Evolutionary conservation across 1,140 invertebrate species (phyloP), one percentile per base, ranked within the genome.

Genomic region (Oncopodura yosiiana): DNA sequence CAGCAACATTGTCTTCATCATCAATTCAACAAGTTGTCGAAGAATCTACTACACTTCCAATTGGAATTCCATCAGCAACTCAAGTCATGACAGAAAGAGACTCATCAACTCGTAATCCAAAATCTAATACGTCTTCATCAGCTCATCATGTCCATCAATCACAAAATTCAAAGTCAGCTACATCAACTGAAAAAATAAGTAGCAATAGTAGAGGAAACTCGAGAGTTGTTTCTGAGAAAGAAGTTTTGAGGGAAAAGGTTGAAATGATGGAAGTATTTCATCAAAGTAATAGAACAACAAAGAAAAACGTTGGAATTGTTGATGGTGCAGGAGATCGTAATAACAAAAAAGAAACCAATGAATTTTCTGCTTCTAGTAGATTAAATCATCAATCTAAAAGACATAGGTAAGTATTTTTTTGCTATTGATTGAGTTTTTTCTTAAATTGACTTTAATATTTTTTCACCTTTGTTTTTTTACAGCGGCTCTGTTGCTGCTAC

Each of bases 291-390:
- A 41, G 44, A 8, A 53, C 27, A 19, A 6, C 27, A 14, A 45
- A 53, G 26, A 30, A 53, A 36, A 37, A 60, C 24, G 24, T 46
- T 27, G 32, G 46, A 34, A 6, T 29, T 21, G 18, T 29, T 23
- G 46, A 38, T 16, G 14, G n/a, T 21, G 9, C 24, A 43, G 12
- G 16, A 14, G 30, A n/a, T 42, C 26, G 26, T 34, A 42, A 52
- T 41, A 57, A 34, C 30, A 54, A 38, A 37, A 60, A 43, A 53
- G 61, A 49, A 24, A 55, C 32, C 16, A 34, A 34, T 9, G 32
- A 34, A 34, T 34, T n/a, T 34, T 34, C 32, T n/a, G 32, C 32
- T n/a, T 9, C 8, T 34, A 8, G n/a, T n/a, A n/a, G n/a, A n/a
- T n/a, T n/a, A n/a, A n/a, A n/a, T n/a, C n/a, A n/a, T n/a, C n/a